Evolutionary conservation across 1,140 invertebrate genomes (phyloP).

Genomic region (Homarus americanus): DNA sequence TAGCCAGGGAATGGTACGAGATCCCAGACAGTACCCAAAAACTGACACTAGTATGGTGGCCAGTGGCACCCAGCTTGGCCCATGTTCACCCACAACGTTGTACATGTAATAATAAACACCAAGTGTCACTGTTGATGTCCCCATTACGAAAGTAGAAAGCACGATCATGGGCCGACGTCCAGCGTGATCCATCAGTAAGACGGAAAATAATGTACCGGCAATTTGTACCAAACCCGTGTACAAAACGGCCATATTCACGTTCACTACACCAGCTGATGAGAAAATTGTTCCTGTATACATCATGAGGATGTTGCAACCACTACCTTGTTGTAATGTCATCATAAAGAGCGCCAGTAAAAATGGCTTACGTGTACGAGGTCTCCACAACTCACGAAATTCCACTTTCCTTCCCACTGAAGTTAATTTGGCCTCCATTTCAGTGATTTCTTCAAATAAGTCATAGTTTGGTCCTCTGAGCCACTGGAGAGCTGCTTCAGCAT

Average conservation of each 20-base stretch:
- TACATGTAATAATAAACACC: constrained; percentile 42
- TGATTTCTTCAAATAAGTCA: constrained; percentile 18
- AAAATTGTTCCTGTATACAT: constrained; percentile 62
- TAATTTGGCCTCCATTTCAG: constrained; percentile 56
- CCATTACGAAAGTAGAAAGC: constrained; percentile 21
- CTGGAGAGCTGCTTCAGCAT: constrained; percentile 24
- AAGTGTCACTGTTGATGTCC: constrained; percentile 12
- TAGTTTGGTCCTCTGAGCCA: constrained; percentile 59
- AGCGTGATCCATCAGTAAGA: constrained; percentile 46
- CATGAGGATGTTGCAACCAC: constrained; percentile 64
- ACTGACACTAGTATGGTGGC: constrained; percentile 31
- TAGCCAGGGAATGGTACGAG: constrained; percentile 61
- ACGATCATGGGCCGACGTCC: constrained; percentile 55
- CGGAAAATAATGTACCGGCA: constrained; percentile 32
- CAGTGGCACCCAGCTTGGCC: constrained; percentile 63
- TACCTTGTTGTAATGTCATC: constrained; percentile 58
- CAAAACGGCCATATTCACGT: constrained; percentile 47
- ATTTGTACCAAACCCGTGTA: constrained; percentile 60
- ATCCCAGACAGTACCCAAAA: constrained; percentile 58
- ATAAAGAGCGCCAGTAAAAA: constrained; percentile 57
- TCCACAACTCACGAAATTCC: constrained; percentile 46
- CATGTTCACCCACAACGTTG: background rate
- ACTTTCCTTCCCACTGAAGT: constrained; percentile 40
- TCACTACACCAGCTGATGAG: constrained; percentile 29
- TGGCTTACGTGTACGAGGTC: constrained; percentile 49